Percentiles rank a stretch among this genome's conserved stretches.
Evolutionary conservation across 2,797 vertebrate genomes (phyloP).

Genomic region (Pantherophis alleghaniensis): DNA sequence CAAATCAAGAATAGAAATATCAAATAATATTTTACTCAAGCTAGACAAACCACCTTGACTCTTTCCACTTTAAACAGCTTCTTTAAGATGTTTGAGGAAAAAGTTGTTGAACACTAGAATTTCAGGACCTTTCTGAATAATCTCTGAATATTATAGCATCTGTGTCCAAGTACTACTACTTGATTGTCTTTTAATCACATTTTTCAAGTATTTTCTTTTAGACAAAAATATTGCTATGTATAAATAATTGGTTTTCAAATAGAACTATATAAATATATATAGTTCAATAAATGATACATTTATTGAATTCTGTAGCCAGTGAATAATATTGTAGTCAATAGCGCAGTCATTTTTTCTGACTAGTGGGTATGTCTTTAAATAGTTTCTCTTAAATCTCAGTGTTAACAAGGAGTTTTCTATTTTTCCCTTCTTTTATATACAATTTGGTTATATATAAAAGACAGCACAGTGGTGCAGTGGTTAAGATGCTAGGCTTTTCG

Average conservation of each 20-base stretch:
- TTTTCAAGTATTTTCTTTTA: background rate
- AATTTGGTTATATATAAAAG: background rate
- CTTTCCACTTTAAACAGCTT: background rate
- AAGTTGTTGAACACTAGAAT: background rate
- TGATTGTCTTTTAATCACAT: background rate
- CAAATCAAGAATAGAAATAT: background rate
- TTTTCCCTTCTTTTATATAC: background rate
- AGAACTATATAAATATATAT: background rate
- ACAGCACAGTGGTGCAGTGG: no score
- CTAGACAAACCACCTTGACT: background rate
- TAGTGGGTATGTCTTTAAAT: slow-evolving; percentile 26
- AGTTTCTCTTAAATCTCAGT: background rate
- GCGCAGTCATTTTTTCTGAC: slow-evolving; percentile 53
- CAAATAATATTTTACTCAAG: background rate
- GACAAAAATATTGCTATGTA: background rate
- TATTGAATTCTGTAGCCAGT: slow-evolving; percentile 61
- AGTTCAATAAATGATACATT: background rate
- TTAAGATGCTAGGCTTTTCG: no score
- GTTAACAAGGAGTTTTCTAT: background rate
- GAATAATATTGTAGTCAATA: slow-evolving; percentile 52
- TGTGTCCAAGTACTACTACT: background rate
- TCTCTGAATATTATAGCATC: background rate
- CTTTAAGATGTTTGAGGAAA: background rate
- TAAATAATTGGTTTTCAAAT: background rate
- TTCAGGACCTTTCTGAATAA: background rate